Conservation (phyloP, 2,797 vertebrate species). For the Yasuhikotakia modesta region DNA sequence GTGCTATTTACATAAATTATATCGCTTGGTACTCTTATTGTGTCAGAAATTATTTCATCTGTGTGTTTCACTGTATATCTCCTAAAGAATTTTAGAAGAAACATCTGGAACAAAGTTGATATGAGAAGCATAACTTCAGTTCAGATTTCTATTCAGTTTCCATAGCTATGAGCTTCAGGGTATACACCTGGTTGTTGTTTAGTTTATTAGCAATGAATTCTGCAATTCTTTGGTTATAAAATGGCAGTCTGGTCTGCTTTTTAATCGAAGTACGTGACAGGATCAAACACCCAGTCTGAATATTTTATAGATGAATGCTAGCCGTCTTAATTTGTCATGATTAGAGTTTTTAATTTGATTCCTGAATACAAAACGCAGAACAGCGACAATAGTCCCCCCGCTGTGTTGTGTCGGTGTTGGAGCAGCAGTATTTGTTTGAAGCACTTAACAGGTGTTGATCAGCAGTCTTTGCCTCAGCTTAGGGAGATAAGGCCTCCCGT, state of each 20-base stretch:
- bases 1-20: neutral
- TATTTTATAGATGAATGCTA: slow-evolving; percentile 10
- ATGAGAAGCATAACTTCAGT: neutral
- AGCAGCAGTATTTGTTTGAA: slow-evolving; percentile 51
- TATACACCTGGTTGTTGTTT: slow-evolving; percentile 70
- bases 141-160: neutral
- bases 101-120: neutral
- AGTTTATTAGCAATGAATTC: slow-evolving; percentile 66
- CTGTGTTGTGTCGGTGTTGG: slow-evolving; percentile 44
- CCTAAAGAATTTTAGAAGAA: no score
- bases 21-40: neutral
- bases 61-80: neutral
- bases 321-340: slow-evolving; percentile 49
- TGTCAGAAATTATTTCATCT: neutral
- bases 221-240: slow-evolving; percentile 68
- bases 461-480: slow-evolving; percentile 65
- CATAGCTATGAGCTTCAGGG: neutral
- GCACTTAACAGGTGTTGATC: slow-evolving; percentile 69
- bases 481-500: slow-evolving; percentile 72
- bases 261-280: slow-evolving; percentile 8
- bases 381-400: slow-evolving; percentile 42
- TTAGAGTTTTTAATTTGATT: slow-evolving; percentile 53
- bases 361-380: slow-evolving; percentile 40
- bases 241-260: slow-evolving; percentile 55
- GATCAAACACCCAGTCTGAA: neutral